Percentiles rank a stretch among this genome's conserved stretches.
phyloP scores from a whole-genome alignment of 2,113 vertebrate genomes.

The Anarrhichthys ocellatus region DNA sequence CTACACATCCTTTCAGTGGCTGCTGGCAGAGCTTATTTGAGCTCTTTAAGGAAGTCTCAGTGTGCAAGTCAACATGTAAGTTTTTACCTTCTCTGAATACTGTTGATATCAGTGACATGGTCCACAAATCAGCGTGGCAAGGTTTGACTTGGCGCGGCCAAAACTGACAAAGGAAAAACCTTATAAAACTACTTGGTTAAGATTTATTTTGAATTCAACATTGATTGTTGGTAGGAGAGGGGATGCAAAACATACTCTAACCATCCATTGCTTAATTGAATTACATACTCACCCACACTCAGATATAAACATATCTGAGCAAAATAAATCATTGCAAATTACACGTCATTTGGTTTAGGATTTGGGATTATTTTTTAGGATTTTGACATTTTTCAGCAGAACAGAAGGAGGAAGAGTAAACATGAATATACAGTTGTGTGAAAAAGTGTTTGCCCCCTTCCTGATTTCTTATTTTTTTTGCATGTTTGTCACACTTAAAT shows the following conservation, averaged over 20 bases:
- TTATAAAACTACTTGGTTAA: too few relatives aligned
- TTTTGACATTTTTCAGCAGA: not conserved
- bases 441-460: too few relatives aligned
- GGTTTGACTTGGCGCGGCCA: not conserved
- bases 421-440: too few relatives aligned
- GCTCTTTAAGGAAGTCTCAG: not conserved
- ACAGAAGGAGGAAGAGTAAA: not conserved
- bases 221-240: not conserved
- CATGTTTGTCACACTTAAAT: too few relatives aligned
- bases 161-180: not conserved
- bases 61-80: not conserved
- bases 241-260: not conserved
- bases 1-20: not conserved
- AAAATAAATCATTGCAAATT: not conserved
- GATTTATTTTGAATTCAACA: not conserved
- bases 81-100: too few relatives aligned
- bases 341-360: not conserved
- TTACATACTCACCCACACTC: too few relatives aligned
- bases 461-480: too few relatives aligned
- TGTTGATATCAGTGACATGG: too few relatives aligned
- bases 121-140: not conserved
- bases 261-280: too few relatives aligned
- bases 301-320: too few relatives aligned
- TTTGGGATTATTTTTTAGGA: not conserved
- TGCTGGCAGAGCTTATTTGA: not conserved